phyloP scores from a whole-genome alignment of 2,888 invertebrate species.

The Sesia bembeciformis region DNA sequence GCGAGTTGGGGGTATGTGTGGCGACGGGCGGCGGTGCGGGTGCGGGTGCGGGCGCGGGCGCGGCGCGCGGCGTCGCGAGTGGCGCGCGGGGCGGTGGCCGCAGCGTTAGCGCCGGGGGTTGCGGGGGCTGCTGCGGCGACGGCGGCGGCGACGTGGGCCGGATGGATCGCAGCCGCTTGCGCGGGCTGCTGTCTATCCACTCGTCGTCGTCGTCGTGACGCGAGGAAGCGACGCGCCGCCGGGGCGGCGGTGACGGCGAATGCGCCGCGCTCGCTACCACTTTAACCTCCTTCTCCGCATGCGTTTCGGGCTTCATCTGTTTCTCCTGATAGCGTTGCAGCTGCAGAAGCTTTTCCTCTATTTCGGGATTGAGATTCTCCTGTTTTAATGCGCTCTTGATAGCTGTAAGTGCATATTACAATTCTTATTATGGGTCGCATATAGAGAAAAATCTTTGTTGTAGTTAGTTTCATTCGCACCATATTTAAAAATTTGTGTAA shows the following conservation, averaged over 20 bases:
- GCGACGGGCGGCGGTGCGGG: slow-evolving; percentile 35
- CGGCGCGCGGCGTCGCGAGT: slow-evolving; percentile 29
- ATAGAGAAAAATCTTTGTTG: no score
- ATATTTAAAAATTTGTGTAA: no score
- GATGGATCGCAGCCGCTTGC: slow-evolving; percentile 29
- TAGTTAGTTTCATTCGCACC: no score
- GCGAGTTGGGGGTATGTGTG: slow-evolving; percentile 7
- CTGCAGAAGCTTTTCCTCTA: slow-evolving; percentile 92
- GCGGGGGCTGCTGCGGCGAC: slow-evolving; percentile 16
- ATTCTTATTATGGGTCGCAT: no score
- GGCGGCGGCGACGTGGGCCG: slow-evolving; percentile 9
- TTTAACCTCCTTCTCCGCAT: slow-evolving; percentile 48
- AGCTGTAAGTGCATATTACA: slow-evolving; percentile 69
- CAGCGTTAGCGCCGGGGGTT: slow-evolving; percentile 12
- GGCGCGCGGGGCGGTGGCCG: slow-evolving; percentile 13
- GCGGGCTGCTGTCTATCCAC: slow-evolving; percentile 55
- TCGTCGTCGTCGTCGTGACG: slow-evolving; percentile 55
- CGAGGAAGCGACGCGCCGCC: slow-evolving; percentile 24
- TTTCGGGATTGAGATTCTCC: slow-evolving; percentile 92
- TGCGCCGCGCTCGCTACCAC: slow-evolving; percentile 14
- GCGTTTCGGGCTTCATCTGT: slow-evolving; percentile 78
- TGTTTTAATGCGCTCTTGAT: slow-evolving; percentile 94
- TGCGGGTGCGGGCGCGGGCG: slow-evolving; percentile 46
- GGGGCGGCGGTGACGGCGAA: slow-evolving; percentile 29
- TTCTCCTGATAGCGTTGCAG: slow-evolving; percentile 90